Evolutionary conservation across 1,140 invertebrate species (phyloP).

Genomic region (Drosophila navojoa): DNA sequence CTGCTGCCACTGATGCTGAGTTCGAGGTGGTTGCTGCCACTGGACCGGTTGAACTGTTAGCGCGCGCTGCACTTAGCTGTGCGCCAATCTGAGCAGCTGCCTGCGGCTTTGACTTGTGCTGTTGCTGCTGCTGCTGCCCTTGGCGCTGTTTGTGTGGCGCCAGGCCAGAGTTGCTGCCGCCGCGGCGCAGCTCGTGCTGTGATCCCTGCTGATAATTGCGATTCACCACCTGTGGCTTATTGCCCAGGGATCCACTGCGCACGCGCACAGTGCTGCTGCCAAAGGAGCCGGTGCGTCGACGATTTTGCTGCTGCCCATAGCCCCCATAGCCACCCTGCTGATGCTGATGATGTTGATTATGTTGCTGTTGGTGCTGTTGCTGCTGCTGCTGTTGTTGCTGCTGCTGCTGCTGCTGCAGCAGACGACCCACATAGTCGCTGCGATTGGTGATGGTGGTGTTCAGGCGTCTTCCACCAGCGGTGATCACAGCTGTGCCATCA

Average conservation of each 20-base stretch:
- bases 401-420: slow-evolving; percentile 73
- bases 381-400: slow-evolving; percentile 72
- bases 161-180: slow-evolving; percentile 74
- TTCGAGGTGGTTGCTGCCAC: slow-evolving; percentile 38
- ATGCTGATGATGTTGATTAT: slow-evolving; percentile 37
- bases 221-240: slow-evolving; percentile 77
- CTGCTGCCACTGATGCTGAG: background rate
- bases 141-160: slow-evolving; percentile 61
- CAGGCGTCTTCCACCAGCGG: slow-evolving; percentile 65
- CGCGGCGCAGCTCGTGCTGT: slow-evolving; percentile 73
- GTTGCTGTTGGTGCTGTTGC: slow-evolving; percentile 70
- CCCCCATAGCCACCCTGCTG: slow-evolving; percentile 54
- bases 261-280: slow-evolving; percentile 84
- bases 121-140: slow-evolving; percentile 56
- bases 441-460: slow-evolving; percentile 83
- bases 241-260: slow-evolving; percentile 80
- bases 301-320: slow-evolving; percentile 68
- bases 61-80: slow-evolving; percentile 47
- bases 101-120: slow-evolving; percentile 47
- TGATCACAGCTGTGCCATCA: slow-evolving; percentile 73
- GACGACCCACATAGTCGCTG: slow-evolving; percentile 79
- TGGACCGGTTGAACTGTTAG: slow-evolving; percentile 40
- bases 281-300: slow-evolving; percentile 80
- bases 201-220: slow-evolving; percentile 73
- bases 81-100: slow-evolving; percentile 40